Conservation (phyloP, 2,113 vertebrate species). For the Empidonax alnorum region DNA sequence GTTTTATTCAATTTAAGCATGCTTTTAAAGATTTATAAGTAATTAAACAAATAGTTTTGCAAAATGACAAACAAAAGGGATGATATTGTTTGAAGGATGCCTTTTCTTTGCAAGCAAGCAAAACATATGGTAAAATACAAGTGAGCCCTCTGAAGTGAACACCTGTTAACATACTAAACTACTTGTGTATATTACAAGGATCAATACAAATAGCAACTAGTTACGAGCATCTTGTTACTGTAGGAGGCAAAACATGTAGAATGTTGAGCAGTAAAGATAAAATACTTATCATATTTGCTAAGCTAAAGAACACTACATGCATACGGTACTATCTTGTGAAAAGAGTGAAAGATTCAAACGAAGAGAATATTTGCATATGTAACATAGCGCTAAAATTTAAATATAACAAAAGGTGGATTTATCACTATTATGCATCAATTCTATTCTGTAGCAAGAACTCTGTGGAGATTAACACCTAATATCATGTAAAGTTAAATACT, state of each 20-base stretch:
- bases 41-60: slow-evolving; percentile 33
- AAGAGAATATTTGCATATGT: not conserved
- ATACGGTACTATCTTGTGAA: not conserved
- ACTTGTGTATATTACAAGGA: slow-evolving; percentile 44
- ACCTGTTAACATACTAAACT: slow-evolving; percentile 61
- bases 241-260: not conserved
- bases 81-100: slow-evolving; percentile 33
- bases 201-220: slow-evolving; percentile 48
- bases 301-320: not conserved
- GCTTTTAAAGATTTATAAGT: slow-evolving; percentile 45
- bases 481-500: not conserved
- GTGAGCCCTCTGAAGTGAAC: slow-evolving; percentile 51
- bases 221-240: slow-evolving; percentile 18
- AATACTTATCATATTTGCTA: not conserved
- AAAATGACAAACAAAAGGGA: slow-evolving; percentile 36
- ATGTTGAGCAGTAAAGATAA: not conserved
- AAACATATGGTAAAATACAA: slow-evolving; percentile 66
- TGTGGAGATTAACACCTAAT: not conserved
- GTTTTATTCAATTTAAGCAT: slow-evolving; percentile 42
- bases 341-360: not conserved
- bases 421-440: not conserved
- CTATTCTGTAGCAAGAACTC: not conserved
- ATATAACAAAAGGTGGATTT: not conserved
- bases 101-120: slow-evolving; percentile 29
- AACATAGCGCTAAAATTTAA: slow-evolving; percentile 3